phyloP scores from a whole-genome alignment of 2,888 invertebrate species.

The Apoderus coryli region DNA sequence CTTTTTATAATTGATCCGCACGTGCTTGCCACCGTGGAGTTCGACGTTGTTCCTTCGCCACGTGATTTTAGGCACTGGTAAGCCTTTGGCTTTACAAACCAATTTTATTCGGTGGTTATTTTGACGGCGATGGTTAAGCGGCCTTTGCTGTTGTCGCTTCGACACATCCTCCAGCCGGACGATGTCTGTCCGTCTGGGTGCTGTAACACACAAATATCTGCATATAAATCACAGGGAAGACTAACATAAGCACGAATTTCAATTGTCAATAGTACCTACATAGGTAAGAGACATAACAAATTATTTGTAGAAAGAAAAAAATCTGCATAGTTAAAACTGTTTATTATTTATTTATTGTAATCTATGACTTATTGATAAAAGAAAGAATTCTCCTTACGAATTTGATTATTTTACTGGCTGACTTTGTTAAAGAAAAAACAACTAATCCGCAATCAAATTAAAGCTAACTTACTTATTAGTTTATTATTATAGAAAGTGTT shows the following conservation, averaged over 20 bases:
- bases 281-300: no score
- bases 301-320: no score
- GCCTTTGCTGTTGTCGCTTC: constrained; percentile 30
- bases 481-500: no score
- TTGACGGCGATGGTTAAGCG: constrained; percentile 8
- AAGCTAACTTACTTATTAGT: no score
- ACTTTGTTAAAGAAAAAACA: no score
- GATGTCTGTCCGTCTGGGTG: constrained; percentile 20
- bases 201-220: constrained; percentile 23
- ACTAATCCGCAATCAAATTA: no score
- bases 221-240: no score
- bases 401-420: no score
- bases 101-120: constrained; percentile 37
- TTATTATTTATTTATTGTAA: no score
- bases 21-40: constrained; percentile 41
- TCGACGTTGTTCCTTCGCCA: constrained; percentile 67
- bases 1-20: constrained; percentile 47
- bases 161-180: constrained; percentile 16
- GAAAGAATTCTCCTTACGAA: no score
- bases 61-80: constrained; percentile 66
- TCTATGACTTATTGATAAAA: no score
- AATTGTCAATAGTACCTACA: background rate
- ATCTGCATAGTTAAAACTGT: no score
- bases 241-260: background rate
- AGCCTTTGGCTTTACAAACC: constrained; percentile 59